Conservation (phyloP, 2,797 vertebrate species). For the Pipistrellus pipistrellus region DNA sequence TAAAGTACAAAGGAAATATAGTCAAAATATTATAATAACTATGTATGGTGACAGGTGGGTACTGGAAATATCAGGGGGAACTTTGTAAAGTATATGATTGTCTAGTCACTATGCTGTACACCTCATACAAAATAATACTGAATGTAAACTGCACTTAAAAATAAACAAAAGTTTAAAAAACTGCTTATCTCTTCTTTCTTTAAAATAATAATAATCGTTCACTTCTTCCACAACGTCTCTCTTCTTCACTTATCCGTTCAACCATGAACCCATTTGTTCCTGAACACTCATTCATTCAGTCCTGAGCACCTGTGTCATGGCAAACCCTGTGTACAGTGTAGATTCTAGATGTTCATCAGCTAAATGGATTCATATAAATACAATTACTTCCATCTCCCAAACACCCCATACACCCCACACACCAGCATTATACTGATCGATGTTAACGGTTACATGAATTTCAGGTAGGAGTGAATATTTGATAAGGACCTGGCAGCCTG, state of each 20-base stretch:
- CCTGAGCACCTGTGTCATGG: neutral
- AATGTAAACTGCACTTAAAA: neutral
- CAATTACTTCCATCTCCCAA: conserved; percentile 15
- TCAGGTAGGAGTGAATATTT: neutral
- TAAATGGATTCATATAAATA: neutral
- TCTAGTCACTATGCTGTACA: neutral
- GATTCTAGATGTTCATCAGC: conserved; percentile 13
- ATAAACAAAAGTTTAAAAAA: neutral
- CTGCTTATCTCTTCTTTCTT: neutral
- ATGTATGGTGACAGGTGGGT: neutral
- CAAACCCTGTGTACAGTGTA: neutral
- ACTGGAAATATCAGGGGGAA: neutral
- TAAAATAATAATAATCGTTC: conserved; percentile 43
- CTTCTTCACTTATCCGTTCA: conserved; percentile 28
- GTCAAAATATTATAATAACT: neutral
- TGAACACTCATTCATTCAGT: conserved; percentile 5
- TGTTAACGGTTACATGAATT: neutral
- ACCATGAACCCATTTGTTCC: neutral
- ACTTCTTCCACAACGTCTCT: neutral
- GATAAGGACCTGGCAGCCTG: neutral
- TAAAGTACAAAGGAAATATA: neutral
- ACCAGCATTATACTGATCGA: neutral
- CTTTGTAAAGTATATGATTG: neutral
- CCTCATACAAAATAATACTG: neutral
- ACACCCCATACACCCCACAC: neutral